These are phyloP conservation scores for Hipparchia semele DNA, from an alignment of 2,888 invertebrate species.

Conservation along the genomic window DNA sequence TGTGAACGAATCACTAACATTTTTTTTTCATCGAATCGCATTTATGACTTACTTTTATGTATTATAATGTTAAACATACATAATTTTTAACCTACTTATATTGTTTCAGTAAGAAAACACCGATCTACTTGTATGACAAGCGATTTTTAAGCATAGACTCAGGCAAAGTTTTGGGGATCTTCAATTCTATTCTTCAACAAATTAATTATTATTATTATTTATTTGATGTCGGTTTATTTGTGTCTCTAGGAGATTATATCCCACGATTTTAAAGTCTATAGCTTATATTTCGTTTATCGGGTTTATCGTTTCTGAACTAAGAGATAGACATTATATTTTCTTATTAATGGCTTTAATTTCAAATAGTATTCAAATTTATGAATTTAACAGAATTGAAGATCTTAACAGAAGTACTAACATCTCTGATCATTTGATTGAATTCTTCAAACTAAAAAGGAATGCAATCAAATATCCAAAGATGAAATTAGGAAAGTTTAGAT, in stretches of 20 bases:
- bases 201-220: not conserved
- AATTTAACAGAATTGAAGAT: slow-evolving; percentile 28
- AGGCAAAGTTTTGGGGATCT: slow-evolving; percentile 46
- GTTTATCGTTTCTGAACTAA: not conserved
- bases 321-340: not conserved
- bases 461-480: slow-evolving; percentile 33
- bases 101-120: slow-evolving; percentile 43
- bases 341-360: not conserved
- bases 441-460: slow-evolving; percentile 28
- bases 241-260: slow-evolving; percentile 26
- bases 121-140: slow-evolving; percentile 64
- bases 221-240: slow-evolving; percentile 17
- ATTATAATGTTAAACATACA: slow-evolving; percentile 38
- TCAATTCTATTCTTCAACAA: slow-evolving; percentile 31
- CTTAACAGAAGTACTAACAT: slow-evolving; percentile 27
- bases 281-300: not conserved
- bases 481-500: slow-evolving; percentile 45
- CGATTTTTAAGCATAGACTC: slow-evolving; percentile 62
- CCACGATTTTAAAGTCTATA: not conserved
- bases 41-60: slow-evolving; percentile 50
- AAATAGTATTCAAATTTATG: not conserved
- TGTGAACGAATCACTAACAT: slow-evolving; percentile 82
- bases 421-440: slow-evolving; percentile 30
- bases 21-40: slow-evolving; percentile 60
- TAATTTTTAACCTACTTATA: slow-evolving; percentile 35